Conservation (phyloP, 64 coral and sea anemone genomes). For the Pocillopora verrucosa region DNA sequence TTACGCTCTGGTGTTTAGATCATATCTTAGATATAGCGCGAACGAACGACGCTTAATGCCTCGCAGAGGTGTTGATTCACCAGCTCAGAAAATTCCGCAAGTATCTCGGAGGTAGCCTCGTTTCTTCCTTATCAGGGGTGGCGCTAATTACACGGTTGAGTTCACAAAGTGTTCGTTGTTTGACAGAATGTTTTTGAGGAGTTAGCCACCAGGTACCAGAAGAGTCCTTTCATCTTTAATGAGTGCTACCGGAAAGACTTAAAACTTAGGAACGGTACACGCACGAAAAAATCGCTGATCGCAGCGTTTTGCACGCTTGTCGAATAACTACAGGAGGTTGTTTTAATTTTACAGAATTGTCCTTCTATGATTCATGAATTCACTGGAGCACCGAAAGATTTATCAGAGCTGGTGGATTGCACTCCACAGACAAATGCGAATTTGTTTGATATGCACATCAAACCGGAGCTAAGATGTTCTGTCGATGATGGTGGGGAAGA, state of each 20-base stretch:
- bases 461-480: conserved; percentile 8
- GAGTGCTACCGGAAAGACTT: neutral
- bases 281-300: neutral
- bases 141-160: conserved; percentile 46
- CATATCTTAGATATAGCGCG: neutral
- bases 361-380: conserved; percentile 11
- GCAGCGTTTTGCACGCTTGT: conserved; percentile 16
- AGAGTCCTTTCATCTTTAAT: conserved; percentile 41
- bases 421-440: neutral
- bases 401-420: neutral
- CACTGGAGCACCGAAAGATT: neutral
- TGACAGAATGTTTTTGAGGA: conserved; percentile 35
- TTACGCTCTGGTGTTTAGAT: neutral
- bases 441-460: conserved; percentile 23
- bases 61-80: neutral
- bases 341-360: conserved; percentile 1
- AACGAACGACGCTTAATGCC: neutral
- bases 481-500: conserved; percentile 7
- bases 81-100: neutral
- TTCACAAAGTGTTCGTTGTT: conserved; percentile 31
- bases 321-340: neutral
- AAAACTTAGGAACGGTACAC: neutral
- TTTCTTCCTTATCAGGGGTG: neutral
- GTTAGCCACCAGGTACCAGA: conserved; percentile 29
- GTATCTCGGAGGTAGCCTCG: neutral